Conservation (phyloP, 2,888 invertebrate species). For the Metopia argyrocephala region DNA sequence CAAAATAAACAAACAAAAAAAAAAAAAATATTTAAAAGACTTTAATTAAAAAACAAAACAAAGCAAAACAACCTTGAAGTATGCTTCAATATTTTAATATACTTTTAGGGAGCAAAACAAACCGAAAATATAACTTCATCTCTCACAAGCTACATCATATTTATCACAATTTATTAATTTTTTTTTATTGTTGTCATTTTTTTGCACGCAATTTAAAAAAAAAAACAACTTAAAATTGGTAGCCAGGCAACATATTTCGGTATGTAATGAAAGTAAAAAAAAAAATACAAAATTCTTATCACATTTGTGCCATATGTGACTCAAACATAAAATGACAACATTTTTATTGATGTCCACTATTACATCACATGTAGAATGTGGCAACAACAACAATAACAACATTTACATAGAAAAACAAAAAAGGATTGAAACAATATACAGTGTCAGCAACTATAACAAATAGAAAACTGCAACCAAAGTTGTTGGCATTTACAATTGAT, state of each 20-base stretch:
- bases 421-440: slow-evolving; percentile 1
- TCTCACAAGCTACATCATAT: too few relatives aligned
- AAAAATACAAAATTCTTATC: slow-evolving; percentile 31
- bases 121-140: too few relatives aligned
- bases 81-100: too few relatives aligned
- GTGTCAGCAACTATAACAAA: not conserved
- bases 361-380: slow-evolving; percentile 41
- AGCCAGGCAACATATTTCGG: not conserved
- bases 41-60: too few relatives aligned
- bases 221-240: not conserved
- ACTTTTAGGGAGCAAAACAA: too few relatives aligned
- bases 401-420: slow-evolving; percentile 6
- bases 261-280: not conserved
- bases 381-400: not conserved
- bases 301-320: slow-evolving; percentile 44
- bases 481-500: slow-evolving; percentile 40
- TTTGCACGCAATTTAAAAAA: not conserved
- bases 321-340: slow-evolving; percentile 47
- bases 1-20: not conserved
- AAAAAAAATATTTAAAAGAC: not conserved
- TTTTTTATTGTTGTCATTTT: too few relatives aligned
- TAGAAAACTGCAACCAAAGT: slow-evolving; percentile 16
- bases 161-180: too few relatives aligned
- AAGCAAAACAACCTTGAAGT: too few relatives aligned
- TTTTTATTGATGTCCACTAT: slow-evolving; percentile 57